Base-by-base conservation (phyloP, 1,140 invertebrate genomes). In the Melanaphis sacchari region DNA sequence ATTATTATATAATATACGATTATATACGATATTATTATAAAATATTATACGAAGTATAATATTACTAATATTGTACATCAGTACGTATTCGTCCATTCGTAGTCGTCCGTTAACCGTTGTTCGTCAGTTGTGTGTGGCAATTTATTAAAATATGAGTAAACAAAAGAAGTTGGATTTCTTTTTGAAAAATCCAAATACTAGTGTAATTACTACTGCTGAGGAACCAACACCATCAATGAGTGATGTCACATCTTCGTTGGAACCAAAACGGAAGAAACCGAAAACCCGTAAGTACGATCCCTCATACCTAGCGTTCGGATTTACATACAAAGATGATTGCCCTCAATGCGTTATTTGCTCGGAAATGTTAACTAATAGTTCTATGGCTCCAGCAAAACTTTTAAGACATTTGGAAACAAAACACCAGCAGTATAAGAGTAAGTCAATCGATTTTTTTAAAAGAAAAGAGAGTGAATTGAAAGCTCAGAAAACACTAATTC, bases 401-500 rank as follows among this genome's bases (percentile, higher is more conserved):
- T 3, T 49, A 54, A 81, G 94, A 31, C 88, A 94, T 93, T 93
- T 94, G 93, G 91, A 90, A 88, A 94, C 87, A 91, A 90, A 90
- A 82, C 94, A 94, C 49, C 9, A 91, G 76, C 59, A 91, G 40
- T 81, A 91, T 91, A 91, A 91, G 54, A 91, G 22, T 43, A 81
- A 81, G 43, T 81, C 59, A n/a, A 91, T 81, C 18, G 66, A 91
- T 76, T 91, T 91, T 82, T 91, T 81, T 91, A 66, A 91, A 91
- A 76, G 76, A 81, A 81, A 81, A 82, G 90, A 91, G 49, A 84
- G 59, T n/a, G 94, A 94, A 93, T 89, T 94, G 66, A 94, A 94
- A 93, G 94, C 93, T 94, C 94, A 94, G 84, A 94, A 94, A 94
- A 93, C 94, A 38, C 94, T 93, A 84, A 66, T 93, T 81, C 46